Evolutionary conservation across 2,113 vertebrate species (phyloP).

Genomic region (Gymnobelideus leadbeateri): DNA sequence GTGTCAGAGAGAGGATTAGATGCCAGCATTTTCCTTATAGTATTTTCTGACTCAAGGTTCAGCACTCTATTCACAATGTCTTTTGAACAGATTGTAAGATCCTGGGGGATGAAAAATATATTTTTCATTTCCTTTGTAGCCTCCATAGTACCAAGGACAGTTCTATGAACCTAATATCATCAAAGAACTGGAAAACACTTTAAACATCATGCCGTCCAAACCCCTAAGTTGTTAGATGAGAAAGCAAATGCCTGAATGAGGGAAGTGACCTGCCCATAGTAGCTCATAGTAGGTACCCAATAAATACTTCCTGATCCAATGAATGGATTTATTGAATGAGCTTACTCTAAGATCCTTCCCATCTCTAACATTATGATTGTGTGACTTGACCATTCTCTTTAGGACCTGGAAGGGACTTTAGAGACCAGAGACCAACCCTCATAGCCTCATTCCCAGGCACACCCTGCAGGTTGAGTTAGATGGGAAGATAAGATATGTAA

Average conservation of each 20-base stretch:
- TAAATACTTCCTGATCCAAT: not conserved
- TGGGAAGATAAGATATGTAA: not conserved
- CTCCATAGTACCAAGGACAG: not conserved
- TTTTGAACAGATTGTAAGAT: too few relatives aligned
- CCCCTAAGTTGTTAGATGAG: not conserved
- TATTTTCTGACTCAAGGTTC: too few relatives aligned
- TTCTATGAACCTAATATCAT: not conserved
- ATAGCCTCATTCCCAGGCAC: not conserved
- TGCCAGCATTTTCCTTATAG: too few relatives aligned
- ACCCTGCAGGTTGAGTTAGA: not conserved
- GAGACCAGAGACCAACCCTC: not conserved
- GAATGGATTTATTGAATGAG: not conserved
- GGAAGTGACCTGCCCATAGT: not conserved
- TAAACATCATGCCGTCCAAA: not conserved
- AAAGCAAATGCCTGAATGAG: not conserved
- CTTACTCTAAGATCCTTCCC: not conserved
- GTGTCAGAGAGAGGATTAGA: too few relatives aligned
- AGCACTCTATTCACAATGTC: too few relatives aligned
- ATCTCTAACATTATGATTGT: not conserved
- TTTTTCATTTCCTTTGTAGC: not conserved
- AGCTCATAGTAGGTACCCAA: not conserved
- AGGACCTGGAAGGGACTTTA: not conserved
- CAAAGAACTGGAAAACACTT: not conserved
- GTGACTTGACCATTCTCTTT: not conserved
- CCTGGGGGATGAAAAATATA: not conserved